Evolutionary conservation across 2,113 vertebrate genomes (phyloP).

Genomic region (Periophthalmodon schlosseri): DNA sequence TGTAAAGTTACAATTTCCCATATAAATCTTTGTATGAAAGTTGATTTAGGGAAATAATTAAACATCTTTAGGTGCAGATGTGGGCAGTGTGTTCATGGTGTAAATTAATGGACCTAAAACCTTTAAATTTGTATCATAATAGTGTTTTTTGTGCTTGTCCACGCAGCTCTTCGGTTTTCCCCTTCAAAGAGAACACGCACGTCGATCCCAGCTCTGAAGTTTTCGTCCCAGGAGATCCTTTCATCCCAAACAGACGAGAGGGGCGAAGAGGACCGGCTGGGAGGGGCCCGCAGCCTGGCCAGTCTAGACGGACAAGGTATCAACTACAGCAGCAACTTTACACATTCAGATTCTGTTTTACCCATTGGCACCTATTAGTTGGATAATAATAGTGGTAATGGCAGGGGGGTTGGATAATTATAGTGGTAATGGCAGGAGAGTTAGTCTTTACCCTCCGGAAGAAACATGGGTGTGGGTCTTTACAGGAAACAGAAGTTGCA

Average conservation of each 20-base stretch:
- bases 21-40: too few relatives aligned
- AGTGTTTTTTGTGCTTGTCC: constrained; percentile 40
- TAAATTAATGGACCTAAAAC: too few relatives aligned
- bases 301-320: constrained; percentile 95
- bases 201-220: constrained; percentile 90
- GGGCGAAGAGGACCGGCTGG: constrained; percentile 82
- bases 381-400: background rate
- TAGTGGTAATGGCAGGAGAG: too few relatives aligned
- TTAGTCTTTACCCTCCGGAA: background rate
- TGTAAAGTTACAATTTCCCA: too few relatives aligned
- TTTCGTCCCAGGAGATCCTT: constrained; percentile 91
- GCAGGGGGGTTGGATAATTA: background rate
- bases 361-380: constrained; percentile 7
- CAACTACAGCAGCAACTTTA: constrained; percentile 6
- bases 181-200: constrained; percentile 91
- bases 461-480: constrained; percentile 26
- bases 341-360: background rate
- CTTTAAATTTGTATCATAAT: background rate
- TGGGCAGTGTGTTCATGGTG: too few relatives aligned
- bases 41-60: too few relatives aligned
- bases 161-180: constrained; percentile 87
- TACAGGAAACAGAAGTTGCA: constrained; percentile 21
- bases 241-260: constrained; percentile 82
- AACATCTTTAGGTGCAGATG: too few relatives aligned
- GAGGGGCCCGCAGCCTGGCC: constrained; percentile 86